Evolutionary conservation across 2,888 invertebrate species (phyloP).

Genomic region (Arge pagana): DNA sequence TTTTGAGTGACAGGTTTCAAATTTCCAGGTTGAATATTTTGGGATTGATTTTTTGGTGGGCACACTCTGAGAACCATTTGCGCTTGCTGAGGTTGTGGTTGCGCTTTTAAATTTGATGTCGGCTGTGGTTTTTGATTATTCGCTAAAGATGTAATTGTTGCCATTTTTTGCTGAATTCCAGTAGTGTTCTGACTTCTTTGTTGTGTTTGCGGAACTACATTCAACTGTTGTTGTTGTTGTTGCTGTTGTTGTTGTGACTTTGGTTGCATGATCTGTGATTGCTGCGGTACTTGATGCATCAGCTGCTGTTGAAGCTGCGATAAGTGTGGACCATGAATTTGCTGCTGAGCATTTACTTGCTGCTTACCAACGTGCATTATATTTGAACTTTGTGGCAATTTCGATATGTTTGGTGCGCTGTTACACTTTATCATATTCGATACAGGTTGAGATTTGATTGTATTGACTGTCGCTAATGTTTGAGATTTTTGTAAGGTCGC

Average conservation of each 20-base stretch:
- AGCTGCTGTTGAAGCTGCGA: slow-evolving; percentile 36
- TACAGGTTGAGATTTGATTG: slow-evolving; percentile 31
- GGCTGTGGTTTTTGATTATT: slow-evolving; percentile 36
- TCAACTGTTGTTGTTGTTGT: slow-evolving; percentile 31
- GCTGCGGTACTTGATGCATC: slow-evolving; percentile 31
- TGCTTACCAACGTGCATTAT: slow-evolving; percentile 33
- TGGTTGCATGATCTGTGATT: slow-evolving; percentile 12
- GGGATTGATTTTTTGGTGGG: slow-evolving; percentile 38
- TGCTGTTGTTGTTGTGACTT: slow-evolving; percentile 24
- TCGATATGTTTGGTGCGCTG: slow-evolving; percentile 46
- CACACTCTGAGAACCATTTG: slow-evolving; percentile 49
- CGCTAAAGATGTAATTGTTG: slow-evolving; percentile 32
- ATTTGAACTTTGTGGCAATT: slow-evolving; percentile 39
- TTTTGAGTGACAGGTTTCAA: slow-evolving; percentile 41
- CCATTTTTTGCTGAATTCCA: slow-evolving; percentile 39
- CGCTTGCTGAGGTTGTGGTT: slow-evolving; percentile 26
- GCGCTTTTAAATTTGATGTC: slow-evolving; percentile 9
- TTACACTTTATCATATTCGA: slow-evolving; percentile 43
- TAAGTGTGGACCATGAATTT: slow-evolving; percentile 24
- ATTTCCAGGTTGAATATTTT: slow-evolving; percentile 35
- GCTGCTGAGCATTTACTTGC: slow-evolving; percentile 27
- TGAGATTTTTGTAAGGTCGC: slow-evolving; percentile 38
- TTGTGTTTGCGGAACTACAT: slow-evolving; percentile 32
- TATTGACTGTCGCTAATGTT: slow-evolving; percentile 31
- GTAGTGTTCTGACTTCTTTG: slow-evolving; percentile 34